Evolutionary conservation across 2,113 vertebrate species (phyloP).

Genomic region (Paraplagusia blochii): DNA sequence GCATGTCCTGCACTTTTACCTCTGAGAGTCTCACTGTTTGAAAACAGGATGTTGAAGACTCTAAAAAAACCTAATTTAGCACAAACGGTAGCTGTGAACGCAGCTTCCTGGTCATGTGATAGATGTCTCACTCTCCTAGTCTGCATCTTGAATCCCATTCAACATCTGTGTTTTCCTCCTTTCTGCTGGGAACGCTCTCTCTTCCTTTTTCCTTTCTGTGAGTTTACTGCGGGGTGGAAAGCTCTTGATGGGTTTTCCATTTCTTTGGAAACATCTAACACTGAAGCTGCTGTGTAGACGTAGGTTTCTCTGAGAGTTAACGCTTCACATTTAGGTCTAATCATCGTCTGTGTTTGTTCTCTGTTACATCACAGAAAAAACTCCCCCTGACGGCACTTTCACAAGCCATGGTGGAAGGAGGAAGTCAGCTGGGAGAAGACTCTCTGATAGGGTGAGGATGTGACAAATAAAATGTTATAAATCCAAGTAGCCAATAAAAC

Average conservation of each 20-base stretch:
- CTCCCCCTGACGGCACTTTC: conserved; percentile 90
- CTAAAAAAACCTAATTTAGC: conserved; percentile 6
- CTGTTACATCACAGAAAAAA: conserved; percentile 81
- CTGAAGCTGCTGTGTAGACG: conserved; percentile 8
- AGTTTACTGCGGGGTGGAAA: conserved; percentile 43
- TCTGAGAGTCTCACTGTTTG: conserved; percentile 25
- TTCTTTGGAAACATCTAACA: conserved; percentile 8
- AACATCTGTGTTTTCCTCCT: conserved; percentile 41
- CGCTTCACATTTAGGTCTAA: conserved; percentile 8
- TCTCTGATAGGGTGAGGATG: conserved; percentile 88
- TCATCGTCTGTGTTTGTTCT: conserved; percentile 16
- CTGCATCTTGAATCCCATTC: conserved; percentile 30
- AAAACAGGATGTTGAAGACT: conserved; percentile 42
- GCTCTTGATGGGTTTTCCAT: conserved; percentile 47
- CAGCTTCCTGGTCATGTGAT: conserved; percentile 15
- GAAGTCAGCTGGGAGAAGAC: conserved; percentile 87
- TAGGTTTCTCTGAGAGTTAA: not conserved
- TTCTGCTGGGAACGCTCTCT: conserved; percentile 26
- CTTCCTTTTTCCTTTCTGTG: conserved; percentile 41
- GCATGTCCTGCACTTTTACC: conserved; percentile 51
- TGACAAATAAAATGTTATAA: conserved; percentile 24
- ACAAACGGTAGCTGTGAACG: not conserved
- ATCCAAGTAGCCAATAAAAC: too few species aligned
- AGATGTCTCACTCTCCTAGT: conserved; percentile 44
- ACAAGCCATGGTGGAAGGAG: conserved; percentile 92